These are phyloP conservation scores for Oryzias woworae DNA, from an alignment of 2,113 vertebrate species.

Conservation along the genomic window DNA sequence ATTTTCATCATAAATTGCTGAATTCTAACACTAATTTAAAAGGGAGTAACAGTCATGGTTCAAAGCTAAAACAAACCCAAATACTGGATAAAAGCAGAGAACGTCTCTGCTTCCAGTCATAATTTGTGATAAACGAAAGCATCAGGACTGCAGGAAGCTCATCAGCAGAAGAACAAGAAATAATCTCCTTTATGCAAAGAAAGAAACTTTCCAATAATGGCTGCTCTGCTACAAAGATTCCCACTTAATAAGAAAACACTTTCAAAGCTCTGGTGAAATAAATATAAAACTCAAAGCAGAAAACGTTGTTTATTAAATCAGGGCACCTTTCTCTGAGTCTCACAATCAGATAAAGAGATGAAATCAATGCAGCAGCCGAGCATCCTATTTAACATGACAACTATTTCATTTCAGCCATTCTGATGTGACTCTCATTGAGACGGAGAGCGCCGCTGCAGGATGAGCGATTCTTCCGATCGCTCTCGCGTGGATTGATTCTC, in stretches of 20 bases:
- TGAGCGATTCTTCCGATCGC: constrained; percentile 48
- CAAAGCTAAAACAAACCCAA: no score
- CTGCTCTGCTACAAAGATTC: constrained; percentile 18
- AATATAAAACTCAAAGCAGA: background rate
- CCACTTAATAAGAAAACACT: constrained; percentile 24
- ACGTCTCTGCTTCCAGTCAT: constrained; percentile 5
- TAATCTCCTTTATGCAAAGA: constrained; percentile 11
- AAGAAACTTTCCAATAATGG: constrained; percentile 24
- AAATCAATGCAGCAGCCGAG: constrained; percentile 19
- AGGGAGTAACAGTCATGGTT: no score
- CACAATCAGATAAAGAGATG: constrained; percentile 19
- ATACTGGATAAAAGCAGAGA: background rate
- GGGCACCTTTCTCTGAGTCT: background rate
- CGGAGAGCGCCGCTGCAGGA: constrained; percentile 22
- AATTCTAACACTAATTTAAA: no score
- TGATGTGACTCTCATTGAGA: constrained; percentile 36
- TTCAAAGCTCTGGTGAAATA: constrained; percentile 19
- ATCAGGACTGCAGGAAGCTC: constrained; percentile 20
- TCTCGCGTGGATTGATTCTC: constrained; percentile 42
- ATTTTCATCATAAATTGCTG: no score
- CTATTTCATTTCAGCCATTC: constrained; percentile 44
- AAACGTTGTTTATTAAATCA: constrained; percentile 26
- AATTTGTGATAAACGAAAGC: constrained; percentile 8
- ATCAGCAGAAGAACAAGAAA: constrained; percentile 9
- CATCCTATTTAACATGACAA: constrained; percentile 42